Conservation (phyloP, 2,888 invertebrate species). For the Portevinia maculata region DNA sequence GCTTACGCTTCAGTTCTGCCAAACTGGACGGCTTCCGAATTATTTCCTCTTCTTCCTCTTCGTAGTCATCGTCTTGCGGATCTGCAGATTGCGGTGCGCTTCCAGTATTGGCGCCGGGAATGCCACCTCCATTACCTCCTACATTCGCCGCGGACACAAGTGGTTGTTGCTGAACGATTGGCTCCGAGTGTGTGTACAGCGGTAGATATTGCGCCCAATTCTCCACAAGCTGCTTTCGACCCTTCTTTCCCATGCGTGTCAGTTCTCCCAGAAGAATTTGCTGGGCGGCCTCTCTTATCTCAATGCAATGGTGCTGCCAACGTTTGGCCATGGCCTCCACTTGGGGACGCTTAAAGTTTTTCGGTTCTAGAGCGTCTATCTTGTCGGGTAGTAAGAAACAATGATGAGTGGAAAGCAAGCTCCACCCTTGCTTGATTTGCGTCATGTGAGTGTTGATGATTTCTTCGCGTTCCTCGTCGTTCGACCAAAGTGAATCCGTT, state of each 20-base stretch:
- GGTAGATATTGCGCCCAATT: slow-evolving; percentile 98
- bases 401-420: slow-evolving; percentile 96
- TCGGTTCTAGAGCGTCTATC: slow-evolving; percentile 85
- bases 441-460: slow-evolving; percentile 93
- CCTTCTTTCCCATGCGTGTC: slow-evolving; percentile 88
- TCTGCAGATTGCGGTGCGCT: slow-evolving; percentile 71
- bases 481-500: slow-evolving; percentile 85
- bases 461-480: slow-evolving; percentile 92
- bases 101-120: slow-evolving; percentile 41
- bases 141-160: slow-evolving; percentile 49
- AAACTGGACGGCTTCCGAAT: slow-evolving; percentile 92
- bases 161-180: slow-evolving; percentile 86
- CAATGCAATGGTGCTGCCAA: slow-evolving; percentile 99
- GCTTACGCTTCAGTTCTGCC: slow-evolving; percentile 94
- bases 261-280: slow-evolving; percentile 97
- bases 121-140: slow-evolving; percentile 49
- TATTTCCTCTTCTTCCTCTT: slow-evolving; percentile 94
- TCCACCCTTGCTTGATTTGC: slow-evolving; percentile 99
- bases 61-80: slow-evolving; percentile 87
- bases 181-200: slow-evolving; percentile 91
- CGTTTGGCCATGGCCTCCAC: slow-evolving; percentile 98
- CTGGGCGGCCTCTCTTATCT: slow-evolving; percentile 98
- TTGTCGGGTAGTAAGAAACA: slow-evolving; percentile 98
- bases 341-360: slow-evolving; percentile 95
- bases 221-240: slow-evolving; percentile 95